A percentile compares a stretch with the other conserved stretches of the same genome.
phyloP scores from a whole-genome alignment of 2,797 vertebrate species.

The Melanotaenia pygmaea region DNA sequence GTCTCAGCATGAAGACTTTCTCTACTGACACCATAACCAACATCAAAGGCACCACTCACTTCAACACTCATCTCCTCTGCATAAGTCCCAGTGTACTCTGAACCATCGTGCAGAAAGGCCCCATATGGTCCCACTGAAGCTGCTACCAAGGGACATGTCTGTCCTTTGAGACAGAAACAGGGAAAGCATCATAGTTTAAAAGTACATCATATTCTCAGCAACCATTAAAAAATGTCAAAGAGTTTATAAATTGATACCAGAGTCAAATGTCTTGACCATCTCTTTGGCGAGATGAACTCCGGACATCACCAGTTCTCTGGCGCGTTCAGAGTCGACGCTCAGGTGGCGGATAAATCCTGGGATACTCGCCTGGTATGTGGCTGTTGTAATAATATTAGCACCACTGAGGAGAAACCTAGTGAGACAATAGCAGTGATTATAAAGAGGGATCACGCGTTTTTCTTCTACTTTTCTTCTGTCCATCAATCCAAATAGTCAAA shows the following conservation, averaged over 20 bases:
- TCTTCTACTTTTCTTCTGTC: no score
- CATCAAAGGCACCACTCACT: slow-evolving; percentile 60
- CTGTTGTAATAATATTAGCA: slow-evolving; percentile 84
- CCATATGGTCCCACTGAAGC: slow-evolving; percentile 86
- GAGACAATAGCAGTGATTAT: not conserved
- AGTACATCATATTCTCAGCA: not conserved
- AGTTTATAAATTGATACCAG: slow-evolving; percentile 49
- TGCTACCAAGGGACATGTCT: slow-evolving; percentile 77
- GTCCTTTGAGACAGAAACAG: slow-evolving; percentile 49
- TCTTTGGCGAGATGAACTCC: slow-evolving; percentile 83
- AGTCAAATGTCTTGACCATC: slow-evolving; percentile 64
- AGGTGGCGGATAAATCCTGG: slow-evolving; percentile 81
- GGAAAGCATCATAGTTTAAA: not conserved
- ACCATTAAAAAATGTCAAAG: not conserved
- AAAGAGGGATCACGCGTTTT: not conserved
- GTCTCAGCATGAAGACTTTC: not conserved
- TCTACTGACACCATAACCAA: not conserved
- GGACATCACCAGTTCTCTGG: slow-evolving; percentile 79
- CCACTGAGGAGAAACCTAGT: slow-evolving; percentile 84
- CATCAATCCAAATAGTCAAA: no score
- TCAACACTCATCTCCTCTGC: slow-evolving; percentile 80
- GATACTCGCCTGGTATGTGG: slow-evolving; percentile 86
- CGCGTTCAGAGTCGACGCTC: slow-evolving; percentile 68
- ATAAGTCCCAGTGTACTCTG: slow-evolving; percentile 86
- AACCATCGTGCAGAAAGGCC: slow-evolving; percentile 83